A percentile compares a stretch with the other conserved stretches of the same genome.
phyloP scores from a whole-genome alignment of 2,888 invertebrate genomes.

The Emmelina monodactyla region DNA sequence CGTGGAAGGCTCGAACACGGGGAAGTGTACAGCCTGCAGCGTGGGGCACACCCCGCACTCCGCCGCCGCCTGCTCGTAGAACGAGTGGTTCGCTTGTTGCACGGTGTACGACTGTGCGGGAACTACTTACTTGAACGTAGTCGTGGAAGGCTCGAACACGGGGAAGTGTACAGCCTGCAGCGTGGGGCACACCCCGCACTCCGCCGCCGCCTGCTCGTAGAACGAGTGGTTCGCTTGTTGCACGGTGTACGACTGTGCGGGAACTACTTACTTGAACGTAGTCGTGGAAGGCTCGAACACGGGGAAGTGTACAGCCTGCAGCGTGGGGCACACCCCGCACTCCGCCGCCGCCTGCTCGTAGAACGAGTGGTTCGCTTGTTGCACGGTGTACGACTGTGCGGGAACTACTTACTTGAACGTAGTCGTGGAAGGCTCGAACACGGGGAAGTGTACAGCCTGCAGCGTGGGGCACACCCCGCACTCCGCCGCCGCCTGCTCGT shows the following conservation, averaged over 20 bases:
- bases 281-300: conserved; percentile 85
- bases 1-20: conserved; percentile 87
- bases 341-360: conserved; percentile 79
- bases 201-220: conserved; percentile 78
- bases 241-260: conserved; percentile 93
- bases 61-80: conserved; percentile 78
- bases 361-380: conserved; percentile 90
- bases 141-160: conserved; percentile 84
- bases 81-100: conserved; percentile 88
- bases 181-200: conserved; percentile 76
- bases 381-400: conserved; percentile 91
- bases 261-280: conserved; percentile 44
- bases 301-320: conserved; percentile 79
- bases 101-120: conserved; percentile 94
- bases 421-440: conserved; percentile 85
- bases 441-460: conserved; percentile 77
- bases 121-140: conserved; percentile 39
- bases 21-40: conserved; percentile 76
- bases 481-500: conserved; percentile 75
- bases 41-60: conserved; percentile 78
- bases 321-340: conserved; percentile 74
- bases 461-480: conserved; percentile 77
- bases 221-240: conserved; percentile 90
- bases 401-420: conserved; percentile 59
- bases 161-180: conserved; percentile 79